These are phyloP conservation scores for Temnothorax nylanderi DNA, from an alignment of 1,140 invertebrate species.

Conservation along the genomic window DNA sequence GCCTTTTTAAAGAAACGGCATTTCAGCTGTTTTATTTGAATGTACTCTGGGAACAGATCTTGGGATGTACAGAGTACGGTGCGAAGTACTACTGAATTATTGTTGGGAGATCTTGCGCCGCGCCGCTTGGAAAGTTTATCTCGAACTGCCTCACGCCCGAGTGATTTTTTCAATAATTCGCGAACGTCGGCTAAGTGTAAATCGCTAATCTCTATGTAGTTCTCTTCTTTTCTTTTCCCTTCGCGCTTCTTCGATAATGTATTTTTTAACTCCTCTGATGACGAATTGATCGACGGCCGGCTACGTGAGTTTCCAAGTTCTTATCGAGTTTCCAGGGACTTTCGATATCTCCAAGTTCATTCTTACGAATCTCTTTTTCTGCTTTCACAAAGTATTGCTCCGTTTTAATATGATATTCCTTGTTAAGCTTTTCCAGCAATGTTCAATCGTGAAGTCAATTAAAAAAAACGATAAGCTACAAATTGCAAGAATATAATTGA, in stretches of 20 bases:
- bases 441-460: conserved; percentile 2
- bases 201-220: conserved; percentile 62
- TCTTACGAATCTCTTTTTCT: conserved; percentile 36
- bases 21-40: not conserved
- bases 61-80: not conserved
- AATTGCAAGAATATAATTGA: conserved; percentile 6
- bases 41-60: not conserved
- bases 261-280: conserved; percentile 71
- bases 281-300: conserved; percentile 67
- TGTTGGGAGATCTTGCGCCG: conserved; percentile 27
- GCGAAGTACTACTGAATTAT: conserved; percentile 48
- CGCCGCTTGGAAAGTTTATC: conserved; percentile 45
- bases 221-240: not conserved
- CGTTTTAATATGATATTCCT: conserved; percentile 6
- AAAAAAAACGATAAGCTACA: not conserved
- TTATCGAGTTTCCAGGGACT: conserved; percentile 47
- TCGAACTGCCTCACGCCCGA: conserved; percentile 40
- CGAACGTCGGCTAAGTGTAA: conserved; percentile 44
- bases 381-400: conserved; percentile 2
- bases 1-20: not conserved
- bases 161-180: conserved; percentile 64
- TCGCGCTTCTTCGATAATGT: conserved; percentile 64
- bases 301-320: conserved; percentile 51
- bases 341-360: conserved; percentile 51
- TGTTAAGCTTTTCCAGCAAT: not conserved